Base-by-base conservation (phyloP, 2,113 vertebrate species). In the Grantiella picta region DNA sequence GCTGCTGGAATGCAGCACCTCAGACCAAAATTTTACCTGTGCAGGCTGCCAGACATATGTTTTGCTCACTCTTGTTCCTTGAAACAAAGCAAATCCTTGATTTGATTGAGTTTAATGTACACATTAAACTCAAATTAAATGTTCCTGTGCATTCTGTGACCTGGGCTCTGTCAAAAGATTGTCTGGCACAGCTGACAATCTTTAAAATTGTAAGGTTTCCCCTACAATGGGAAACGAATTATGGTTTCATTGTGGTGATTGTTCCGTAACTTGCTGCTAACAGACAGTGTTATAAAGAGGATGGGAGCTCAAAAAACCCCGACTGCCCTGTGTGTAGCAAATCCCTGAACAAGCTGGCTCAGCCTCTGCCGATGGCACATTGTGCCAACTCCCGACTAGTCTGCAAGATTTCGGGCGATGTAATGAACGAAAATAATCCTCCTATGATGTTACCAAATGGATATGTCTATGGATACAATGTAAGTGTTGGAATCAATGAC, bases 341-440 rank as follows among this genome's bases (percentile, higher is more conserved):
- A 97, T 99, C 99, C 65, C 98, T 99, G 94, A 99, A 99, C 98
- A 99, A 99, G 97, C 96, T 99, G 98, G 99, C 99, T 24, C 99
- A 99, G 96, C 99, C 99, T 8, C 98, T 99, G 57, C 99, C 99
- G 28, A 99, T 99, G 99, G 99, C 99, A 63, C 99, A 99, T 94
- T 99, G 99, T 59, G 99, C 99, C 98, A 99, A 99, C 97, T 99
- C 99, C 59, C 98, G 99, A 91, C 98, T 99, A 96, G 99, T 99
- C 94, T 99, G 99, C 97, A 99, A 99, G 98, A 99, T 99, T 97
- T 99, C 99, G 0, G 99, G 99, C 44, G 99, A 99, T 60, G 99
- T 99, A 76, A 99, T 99, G 99, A 99, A 99, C 20, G 99, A 99
- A 98, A 99, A 99, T 98, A 99, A 99, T 97, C 99, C 99, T n/a